A percentile compares a stretch with the other conserved stretches of the same genome.
These are phyloP conservation scores for Canis aureus DNA, from an alignment of 2,113 vertebrate species.

Conservation along the genomic window DNA sequence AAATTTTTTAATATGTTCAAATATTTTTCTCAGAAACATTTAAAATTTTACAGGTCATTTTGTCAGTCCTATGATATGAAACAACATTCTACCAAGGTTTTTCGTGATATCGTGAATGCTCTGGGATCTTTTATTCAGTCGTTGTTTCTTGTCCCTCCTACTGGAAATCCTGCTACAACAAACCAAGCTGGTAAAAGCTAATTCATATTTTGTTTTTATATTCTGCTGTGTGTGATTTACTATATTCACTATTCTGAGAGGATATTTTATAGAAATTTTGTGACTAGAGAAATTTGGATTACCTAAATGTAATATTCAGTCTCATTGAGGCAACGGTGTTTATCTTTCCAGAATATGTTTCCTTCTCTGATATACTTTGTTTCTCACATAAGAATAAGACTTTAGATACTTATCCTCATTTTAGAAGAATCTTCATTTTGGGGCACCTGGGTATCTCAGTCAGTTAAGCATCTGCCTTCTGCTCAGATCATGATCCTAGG, in stretches of 20 bases:
- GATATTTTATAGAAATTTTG: not conserved
- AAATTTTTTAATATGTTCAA: not conserved
- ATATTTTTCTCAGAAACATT: slow-evolving; percentile 58
- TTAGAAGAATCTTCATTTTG: slow-evolving; percentile 35
- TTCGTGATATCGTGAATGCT: slow-evolving; percentile 98
- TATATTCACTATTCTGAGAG: not conserved
- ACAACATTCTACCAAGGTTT: slow-evolving; percentile 99
- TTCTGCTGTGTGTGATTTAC: not conserved
- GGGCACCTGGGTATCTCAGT: not conserved
- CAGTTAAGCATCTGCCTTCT: not conserved
- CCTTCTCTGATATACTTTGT: slow-evolving; percentile 49
- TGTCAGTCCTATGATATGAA: slow-evolving; percentile 99
- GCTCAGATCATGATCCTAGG: not conserved
- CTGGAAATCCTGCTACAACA: slow-evolving; percentile 88
- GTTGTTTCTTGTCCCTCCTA: slow-evolving; percentile 94
- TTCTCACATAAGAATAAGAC: not conserved
- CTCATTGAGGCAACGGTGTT: not conserved
- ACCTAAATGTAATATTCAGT: not conserved
- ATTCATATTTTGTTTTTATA: slow-evolving; percentile 29
- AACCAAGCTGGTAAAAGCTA: slow-evolving; percentile 91
- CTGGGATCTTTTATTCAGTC: slow-evolving; percentile 99
- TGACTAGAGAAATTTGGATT: slow-evolving; percentile 12
- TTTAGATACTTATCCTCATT: slow-evolving; percentile 29
- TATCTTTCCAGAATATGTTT: slow-evolving; percentile 41
- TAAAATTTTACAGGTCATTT: slow-evolving; percentile 92